Evolutionary conservation across 2,888 invertebrate species (phyloP).

Genomic region (Drosophila mercatorum): DNA sequence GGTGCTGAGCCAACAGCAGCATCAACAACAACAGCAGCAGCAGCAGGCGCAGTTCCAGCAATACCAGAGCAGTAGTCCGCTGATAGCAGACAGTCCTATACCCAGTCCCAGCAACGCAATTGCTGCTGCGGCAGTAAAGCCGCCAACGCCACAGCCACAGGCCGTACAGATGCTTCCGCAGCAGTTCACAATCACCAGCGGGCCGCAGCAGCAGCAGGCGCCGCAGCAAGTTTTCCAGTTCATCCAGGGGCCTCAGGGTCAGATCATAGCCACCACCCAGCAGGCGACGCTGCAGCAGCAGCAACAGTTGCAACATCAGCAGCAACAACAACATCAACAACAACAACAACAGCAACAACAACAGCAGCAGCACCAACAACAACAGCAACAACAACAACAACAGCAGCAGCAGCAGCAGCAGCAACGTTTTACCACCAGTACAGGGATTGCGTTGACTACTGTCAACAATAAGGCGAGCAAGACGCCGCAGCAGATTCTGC

Average conservation of each 20-base stretch:
- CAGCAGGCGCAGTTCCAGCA: conserved; percentile 80
- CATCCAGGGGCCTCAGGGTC: conserved; percentile 82
- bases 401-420: conserved; percentile 62
- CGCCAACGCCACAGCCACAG: conserved; percentile 84
- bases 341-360: conserved; percentile 56
- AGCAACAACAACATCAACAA: not conserved
- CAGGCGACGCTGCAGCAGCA: conserved; percentile 59
- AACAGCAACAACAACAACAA: conserved; percentile 45
- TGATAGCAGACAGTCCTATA: conserved; percentile 84
- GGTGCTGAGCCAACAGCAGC: conserved; percentile 70
- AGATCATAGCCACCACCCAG: conserved; percentile 77
- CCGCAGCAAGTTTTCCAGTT: conserved; percentile 81
- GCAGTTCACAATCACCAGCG: conserved; percentile 77
- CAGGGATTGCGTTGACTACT: conserved; percentile 61
- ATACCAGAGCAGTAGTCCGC: conserved; percentile 83
- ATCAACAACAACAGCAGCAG: conserved; percentile 67
- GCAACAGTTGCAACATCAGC: conserved; percentile 1
- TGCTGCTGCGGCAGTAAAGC: conserved; percentile 82
- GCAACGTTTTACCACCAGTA: conserved; percentile 72
- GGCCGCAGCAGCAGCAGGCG: conserved; percentile 70
- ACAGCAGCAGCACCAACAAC: conserved; percentile 55
- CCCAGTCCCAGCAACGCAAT: conserved; percentile 84
- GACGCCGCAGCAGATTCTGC: conserved; percentile 87
- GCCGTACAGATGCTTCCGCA: conserved; percentile 83
- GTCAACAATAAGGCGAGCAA: conserved; percentile 75